Base-by-base conservation (phyloP, 2,888 invertebrate species). In the Rotaria socialis region DNA sequence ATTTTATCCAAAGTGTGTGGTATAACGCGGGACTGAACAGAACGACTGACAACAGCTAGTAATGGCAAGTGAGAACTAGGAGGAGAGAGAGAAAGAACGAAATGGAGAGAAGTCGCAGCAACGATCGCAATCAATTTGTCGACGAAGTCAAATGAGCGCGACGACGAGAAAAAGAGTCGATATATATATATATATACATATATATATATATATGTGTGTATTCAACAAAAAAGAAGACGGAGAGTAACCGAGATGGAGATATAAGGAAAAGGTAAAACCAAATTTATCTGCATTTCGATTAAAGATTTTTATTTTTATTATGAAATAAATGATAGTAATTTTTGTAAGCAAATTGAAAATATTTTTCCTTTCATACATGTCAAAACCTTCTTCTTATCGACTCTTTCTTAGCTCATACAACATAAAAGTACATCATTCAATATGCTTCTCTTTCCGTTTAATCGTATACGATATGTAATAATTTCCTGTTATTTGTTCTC, bases 81-180 rank as follows among this genome's bases (percentile, higher is more conserved):
- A 16, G 35, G n/a, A 35, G 24, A 60, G 10, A 60, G 58, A 58
- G 58, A 10, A n/a, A 58, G 58, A n/a, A 10, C 24, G 58, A n/a
- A 60, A 60, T 60, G 14, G n/a, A 35, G 67, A 27, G 67, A 56
- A 67, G 67, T 11, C 67, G 35, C 67, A 16, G 16, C 35, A 67
- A 41, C 67, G 67, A 67, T 67, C 67, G 67, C 35, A 67, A 67
- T 67, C 67, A 67, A 67, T 67, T 67, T 67, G 67, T 67, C 67
- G 35, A 67, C 67, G 35, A 67, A 67, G 67, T 67, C 67, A 67
- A 67, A 67, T 35, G 67, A 67, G 67, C 67, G 67, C 67, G 27
- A 67, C 67, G 35, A 67, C 27, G 41, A 41, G 67, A 67, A 41
- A 67, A 67, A 67, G 27, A 67, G 58, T 14, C 58, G n/a, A n/a